Conservation (phyloP, 92 coral and sea anemone species). For the Zoanthus solanderi region DNA sequence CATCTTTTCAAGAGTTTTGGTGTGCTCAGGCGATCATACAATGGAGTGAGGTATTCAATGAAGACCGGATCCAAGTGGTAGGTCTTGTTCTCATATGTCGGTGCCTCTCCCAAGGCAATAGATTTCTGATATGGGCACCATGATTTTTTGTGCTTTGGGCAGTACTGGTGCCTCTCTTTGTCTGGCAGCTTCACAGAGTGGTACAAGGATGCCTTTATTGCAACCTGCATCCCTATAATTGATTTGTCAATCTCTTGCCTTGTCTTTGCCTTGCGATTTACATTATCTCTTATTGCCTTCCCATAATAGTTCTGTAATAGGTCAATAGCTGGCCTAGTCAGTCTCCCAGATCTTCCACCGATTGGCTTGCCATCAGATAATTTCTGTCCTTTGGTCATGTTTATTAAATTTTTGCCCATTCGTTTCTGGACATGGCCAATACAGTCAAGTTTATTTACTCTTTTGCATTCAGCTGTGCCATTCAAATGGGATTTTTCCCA, state of each 20-base stretch:
- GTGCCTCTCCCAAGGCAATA: constrained; percentile 2
- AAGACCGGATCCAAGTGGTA: constrained; percentile 51
- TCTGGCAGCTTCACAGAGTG: constrained; percentile 40
- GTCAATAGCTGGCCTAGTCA: constrained; percentile 51
- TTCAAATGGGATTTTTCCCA: constrained; percentile 44
- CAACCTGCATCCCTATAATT: constrained; percentile 33
- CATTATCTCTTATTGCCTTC: constrained; percentile 47
- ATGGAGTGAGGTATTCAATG: constrained; percentile 13
- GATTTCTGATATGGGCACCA: constrained; percentile 45
- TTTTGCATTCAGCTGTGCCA: constrained; percentile 24
- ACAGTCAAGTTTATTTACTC: constrained; percentile 51
- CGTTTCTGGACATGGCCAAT: constrained; percentile 54
- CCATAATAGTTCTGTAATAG: constrained; percentile 50
- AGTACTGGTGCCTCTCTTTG: constrained; percentile 48
- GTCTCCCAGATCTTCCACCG: constrained; percentile 55
- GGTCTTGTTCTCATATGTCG: constrained; percentile 22
- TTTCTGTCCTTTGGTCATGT: constrained; percentile 37
- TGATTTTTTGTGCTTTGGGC: constrained; percentile 40
- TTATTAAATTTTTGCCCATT: constrained; percentile 38
- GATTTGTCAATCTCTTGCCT: constrained; percentile 18
- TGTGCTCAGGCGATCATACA: constrained; percentile 43
- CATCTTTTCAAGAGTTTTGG: constrained; percentile 42
- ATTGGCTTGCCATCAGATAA: constrained; percentile 36
- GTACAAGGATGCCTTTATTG: constrained; percentile 27
- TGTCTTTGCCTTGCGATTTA: constrained; percentile 34